phyloP scores from a whole-genome alignment of 2,797 vertebrate genomes.

The Myiotriccus ornatus region DNA sequence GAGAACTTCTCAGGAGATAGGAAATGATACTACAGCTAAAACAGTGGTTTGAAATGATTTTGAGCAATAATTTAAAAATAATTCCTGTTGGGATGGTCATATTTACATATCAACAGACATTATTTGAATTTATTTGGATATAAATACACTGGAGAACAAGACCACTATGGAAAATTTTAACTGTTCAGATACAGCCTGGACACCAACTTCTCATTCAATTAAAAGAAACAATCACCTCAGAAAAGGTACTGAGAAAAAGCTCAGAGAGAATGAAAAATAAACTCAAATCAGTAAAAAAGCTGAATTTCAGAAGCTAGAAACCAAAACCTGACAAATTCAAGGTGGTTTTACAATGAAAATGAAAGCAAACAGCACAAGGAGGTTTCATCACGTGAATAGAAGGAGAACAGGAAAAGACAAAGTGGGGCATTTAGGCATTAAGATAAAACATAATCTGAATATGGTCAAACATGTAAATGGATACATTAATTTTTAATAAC shows the following conservation, averaged over 20 bases:
- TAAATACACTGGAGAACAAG: neutral
- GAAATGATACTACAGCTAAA: neutral
- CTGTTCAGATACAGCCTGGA: neutral
- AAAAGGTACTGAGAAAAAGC: neutral
- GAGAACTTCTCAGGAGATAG: neutral
- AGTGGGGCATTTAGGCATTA: neutral
- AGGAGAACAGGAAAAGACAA: neutral
- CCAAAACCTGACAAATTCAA: neutral
- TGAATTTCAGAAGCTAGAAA: neutral
- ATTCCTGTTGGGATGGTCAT: neutral
- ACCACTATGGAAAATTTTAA: neutral
- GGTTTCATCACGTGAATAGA: neutral
- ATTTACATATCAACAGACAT: neutral
- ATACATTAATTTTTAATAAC: neutral
- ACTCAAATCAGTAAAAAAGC: neutral
- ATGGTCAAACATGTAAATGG: neutral
- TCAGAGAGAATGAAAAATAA: neutral
- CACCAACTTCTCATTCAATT: neutral
- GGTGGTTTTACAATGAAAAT: neutral
- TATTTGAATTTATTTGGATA: neutral
- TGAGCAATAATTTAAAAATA: neutral
- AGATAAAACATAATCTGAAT: neutral
- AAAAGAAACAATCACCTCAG: neutral
- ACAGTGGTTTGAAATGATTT: neutral
- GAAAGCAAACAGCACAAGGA: neutral